phyloP scores from a whole-genome alignment of 2,888 invertebrate genomes.

The Hoplodrina blanda region DNA sequence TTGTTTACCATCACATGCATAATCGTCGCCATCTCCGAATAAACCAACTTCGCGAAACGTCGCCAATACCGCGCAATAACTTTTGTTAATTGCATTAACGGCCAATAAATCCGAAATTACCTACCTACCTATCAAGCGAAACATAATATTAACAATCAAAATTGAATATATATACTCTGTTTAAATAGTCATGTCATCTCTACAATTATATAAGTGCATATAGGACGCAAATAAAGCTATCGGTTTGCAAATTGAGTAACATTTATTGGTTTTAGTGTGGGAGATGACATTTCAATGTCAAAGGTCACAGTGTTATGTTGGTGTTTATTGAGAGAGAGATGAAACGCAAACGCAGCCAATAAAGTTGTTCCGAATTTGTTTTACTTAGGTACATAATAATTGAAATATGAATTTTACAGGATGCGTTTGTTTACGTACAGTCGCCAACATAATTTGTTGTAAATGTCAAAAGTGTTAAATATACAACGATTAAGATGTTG shows the following conservation, averaged over 20 bases:
- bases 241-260: slow-evolving; percentile 71
- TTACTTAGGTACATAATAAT: slow-evolving; percentile 10
- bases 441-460: slow-evolving; percentile 63
- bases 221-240: slow-evolving; percentile 55
- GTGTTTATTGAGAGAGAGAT: slow-evolving; percentile 36
- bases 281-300: slow-evolving; percentile 73
- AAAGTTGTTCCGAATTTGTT: slow-evolving; percentile 34
- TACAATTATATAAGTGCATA: slow-evolving; percentile 38
- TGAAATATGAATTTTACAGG: slow-evolving; percentile 31
- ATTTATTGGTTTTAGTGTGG: slow-evolving; percentile 71
- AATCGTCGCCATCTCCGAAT: slow-evolving; percentile 71
- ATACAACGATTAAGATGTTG: slow-evolving; percentile 61
- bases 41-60: slow-evolving; percentile 64
- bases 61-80: slow-evolving; percentile 57
- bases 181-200: slow-evolving; percentile 33
- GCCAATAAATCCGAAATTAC: slow-evolving; percentile 42
- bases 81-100: slow-evolving; percentile 43
- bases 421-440: slow-evolving; percentile 40
- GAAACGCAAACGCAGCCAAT: slow-evolving; percentile 27
- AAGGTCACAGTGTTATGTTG: slow-evolving; percentile 65
- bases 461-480: slow-evolving; percentile 64
- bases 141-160: slow-evolving; percentile 14
- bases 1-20: slow-evolving; percentile 79
- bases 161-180: slow-evolving; percentile 4
- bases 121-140: slow-evolving; percentile 17